phyloP scores from a whole-genome alignment of 2,888 invertebrate species.

The Serrognathus titanus region DNA sequence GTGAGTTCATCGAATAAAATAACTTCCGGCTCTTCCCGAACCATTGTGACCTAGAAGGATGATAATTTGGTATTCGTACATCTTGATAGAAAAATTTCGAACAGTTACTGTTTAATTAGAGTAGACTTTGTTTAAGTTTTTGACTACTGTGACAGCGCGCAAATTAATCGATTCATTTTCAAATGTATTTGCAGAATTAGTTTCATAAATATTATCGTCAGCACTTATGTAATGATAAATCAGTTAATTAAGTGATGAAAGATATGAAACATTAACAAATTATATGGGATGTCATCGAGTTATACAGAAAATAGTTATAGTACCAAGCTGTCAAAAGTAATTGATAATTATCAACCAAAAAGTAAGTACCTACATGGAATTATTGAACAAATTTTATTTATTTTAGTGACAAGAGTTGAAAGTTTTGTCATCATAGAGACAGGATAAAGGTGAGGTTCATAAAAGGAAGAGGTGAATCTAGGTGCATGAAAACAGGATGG shows the following conservation, averaged over 20 bases:
- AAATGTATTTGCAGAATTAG: constrained; percentile 40
- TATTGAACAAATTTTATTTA: no score
- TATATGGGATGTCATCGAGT: background rate
- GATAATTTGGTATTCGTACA: constrained; percentile 88
- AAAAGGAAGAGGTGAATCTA: no score
- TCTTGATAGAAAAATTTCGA: constrained; percentile 69
- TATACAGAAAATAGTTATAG: no score
- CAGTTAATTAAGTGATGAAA: background rate
- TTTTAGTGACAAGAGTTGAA: no score
- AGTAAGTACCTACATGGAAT: no score
- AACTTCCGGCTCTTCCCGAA: constrained; percentile 76
- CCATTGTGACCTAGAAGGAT: constrained; percentile 79
- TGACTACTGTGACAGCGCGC: constrained; percentile 53
- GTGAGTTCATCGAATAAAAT: constrained; percentile 75
- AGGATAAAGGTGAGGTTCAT: no score
- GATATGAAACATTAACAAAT: background rate
- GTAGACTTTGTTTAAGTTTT: constrained; percentile 61
- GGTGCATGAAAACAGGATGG: no score
- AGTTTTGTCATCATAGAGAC: no score
- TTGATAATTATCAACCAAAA: no score
- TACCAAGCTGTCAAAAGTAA: no score
- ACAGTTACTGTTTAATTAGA: constrained; percentile 58
- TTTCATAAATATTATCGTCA: constrained; percentile 12
- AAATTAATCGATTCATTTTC: constrained; percentile 54
- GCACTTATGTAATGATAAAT: constrained; percentile 14